Conservation (phyloP, 1,140 invertebrate species). For the Euglossa dilemma region DNA sequence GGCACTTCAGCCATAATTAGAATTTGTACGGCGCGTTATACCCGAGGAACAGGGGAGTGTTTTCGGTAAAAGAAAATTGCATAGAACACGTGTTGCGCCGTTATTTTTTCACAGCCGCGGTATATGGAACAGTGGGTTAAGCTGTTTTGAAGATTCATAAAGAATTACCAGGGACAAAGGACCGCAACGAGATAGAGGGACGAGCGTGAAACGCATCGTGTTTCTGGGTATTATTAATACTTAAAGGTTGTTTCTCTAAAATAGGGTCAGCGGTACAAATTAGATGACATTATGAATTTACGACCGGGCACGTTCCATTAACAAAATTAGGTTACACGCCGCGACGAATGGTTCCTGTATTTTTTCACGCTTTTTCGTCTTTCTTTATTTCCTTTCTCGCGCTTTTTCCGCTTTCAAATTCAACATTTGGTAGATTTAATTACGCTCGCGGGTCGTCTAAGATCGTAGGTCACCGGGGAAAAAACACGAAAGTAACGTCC, state of each 20-base stretch:
- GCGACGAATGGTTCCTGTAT: no score
- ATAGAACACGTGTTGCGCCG: not conserved
- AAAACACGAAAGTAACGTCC: not conserved
- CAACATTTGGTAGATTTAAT: not conserved
- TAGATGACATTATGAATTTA: not conserved
- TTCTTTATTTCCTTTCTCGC: not conserved
- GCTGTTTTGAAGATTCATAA: not conserved
- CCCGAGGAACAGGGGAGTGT: not conserved
- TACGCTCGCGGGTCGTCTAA: no score
- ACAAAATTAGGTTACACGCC: not conserved
- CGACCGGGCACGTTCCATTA: not conserved
- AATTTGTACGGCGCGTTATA: not conserved
- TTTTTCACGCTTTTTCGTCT: no score
- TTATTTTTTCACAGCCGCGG: not conserved
- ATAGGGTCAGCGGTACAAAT: not conserved
- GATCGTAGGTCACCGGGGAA: no score
- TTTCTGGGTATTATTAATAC: no score
- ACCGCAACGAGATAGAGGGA: not conserved
- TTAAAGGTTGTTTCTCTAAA: not conserved
- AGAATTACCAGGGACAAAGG: not conserved
- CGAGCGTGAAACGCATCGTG: not conserved
- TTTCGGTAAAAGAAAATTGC: not conserved
- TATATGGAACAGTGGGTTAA: not conserved
- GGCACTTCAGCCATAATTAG: not conserved
- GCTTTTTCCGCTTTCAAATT: not conserved